These are phyloP conservation scores for Latrodectus hesperus DNA, from an alignment of 2,888 invertebrate genomes.

Conservation along the genomic window DNA sequence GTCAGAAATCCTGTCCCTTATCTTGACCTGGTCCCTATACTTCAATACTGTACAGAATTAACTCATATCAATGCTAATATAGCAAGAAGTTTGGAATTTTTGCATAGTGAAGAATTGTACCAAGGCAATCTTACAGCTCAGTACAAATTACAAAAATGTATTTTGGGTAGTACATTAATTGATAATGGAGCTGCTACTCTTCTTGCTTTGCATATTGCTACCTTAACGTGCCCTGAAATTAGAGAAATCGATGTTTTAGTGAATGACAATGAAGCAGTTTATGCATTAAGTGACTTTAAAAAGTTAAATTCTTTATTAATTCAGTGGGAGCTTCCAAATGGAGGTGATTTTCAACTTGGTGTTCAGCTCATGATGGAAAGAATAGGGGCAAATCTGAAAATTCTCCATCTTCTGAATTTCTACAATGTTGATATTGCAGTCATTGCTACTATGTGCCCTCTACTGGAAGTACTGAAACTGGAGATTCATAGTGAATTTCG, in stretches of 20 bases:
- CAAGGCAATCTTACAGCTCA: constrained; percentile 23
- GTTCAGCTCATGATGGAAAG: constrained; percentile 26
- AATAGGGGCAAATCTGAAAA: constrained; percentile 44
- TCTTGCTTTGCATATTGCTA: constrained; percentile 35
- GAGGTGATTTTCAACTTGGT: constrained; percentile 49
- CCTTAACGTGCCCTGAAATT: constrained; percentile 55
- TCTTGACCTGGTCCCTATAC: constrained; percentile 9
- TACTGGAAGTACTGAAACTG: constrained; percentile 35
- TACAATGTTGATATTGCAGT: constrained; percentile 45
- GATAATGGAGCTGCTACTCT: constrained; percentile 4
- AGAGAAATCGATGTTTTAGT: constrained; percentile 38
- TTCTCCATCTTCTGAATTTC: constrained; percentile 38
- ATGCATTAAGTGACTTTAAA: constrained; percentile 50
- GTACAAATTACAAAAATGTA: constrained; percentile 46
- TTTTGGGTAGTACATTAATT: constrained; percentile 35
- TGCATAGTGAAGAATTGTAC: constrained; percentile 33
- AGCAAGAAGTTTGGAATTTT: constrained; percentile 23
- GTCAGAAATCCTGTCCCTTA: constrained; percentile 20
- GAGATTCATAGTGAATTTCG: constrained; percentile 34
- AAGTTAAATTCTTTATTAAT: constrained; percentile 39
- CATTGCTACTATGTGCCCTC: constrained; percentile 35
- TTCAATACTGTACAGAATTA: constrained; percentile 32
- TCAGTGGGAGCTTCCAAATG: constrained; percentile 47
- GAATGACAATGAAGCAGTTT: constrained; percentile 41
- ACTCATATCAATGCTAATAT: constrained; percentile 35